Evolutionary conservation across 2,113 vertebrate species (phyloP).

Genomic region (Pterophyllum scalare): DNA sequence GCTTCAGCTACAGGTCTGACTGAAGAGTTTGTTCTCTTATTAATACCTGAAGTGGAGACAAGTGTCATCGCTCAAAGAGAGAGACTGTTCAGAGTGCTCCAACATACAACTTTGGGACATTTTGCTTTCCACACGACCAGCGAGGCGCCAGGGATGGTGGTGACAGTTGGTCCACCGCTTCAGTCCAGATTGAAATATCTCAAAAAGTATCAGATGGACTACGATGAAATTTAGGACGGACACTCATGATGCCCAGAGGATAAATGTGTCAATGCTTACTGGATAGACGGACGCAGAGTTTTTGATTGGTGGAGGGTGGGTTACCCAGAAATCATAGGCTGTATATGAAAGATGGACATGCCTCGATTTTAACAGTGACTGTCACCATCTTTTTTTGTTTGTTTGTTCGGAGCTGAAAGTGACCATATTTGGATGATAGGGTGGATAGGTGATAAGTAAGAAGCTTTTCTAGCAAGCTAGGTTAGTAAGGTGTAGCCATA

Average conservation of each 20-base stretch:
- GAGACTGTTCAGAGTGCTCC: conserved; percentile 10
- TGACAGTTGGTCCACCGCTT: background rate
- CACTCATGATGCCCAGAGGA: background rate
- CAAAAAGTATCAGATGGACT: background rate
- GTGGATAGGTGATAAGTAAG: background rate
- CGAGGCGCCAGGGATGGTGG: background rate
- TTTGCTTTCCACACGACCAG: background rate
- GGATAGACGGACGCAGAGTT: background rate
- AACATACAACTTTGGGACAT: conserved; percentile 27
- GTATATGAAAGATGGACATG: background rate
- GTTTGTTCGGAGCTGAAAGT: background rate
- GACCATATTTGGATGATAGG: background rate
- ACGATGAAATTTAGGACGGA: background rate
- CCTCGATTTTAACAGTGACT: background rate
- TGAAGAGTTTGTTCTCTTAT: conserved; percentile 55
- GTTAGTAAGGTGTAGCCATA: background rate
- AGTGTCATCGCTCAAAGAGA: background rate
- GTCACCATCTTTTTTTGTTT: background rate
- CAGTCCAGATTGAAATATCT: background rate
- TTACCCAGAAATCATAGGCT: background rate
- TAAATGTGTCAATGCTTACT: background rate
- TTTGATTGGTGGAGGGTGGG: background rate
- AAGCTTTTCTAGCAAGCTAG: background rate
- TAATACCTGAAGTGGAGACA: conserved; percentile 37
- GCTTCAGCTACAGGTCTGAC: conserved; percentile 52